phyloP scores from a whole-genome alignment of 2,888 invertebrate species.

The Rhingia campestris region DNA sequence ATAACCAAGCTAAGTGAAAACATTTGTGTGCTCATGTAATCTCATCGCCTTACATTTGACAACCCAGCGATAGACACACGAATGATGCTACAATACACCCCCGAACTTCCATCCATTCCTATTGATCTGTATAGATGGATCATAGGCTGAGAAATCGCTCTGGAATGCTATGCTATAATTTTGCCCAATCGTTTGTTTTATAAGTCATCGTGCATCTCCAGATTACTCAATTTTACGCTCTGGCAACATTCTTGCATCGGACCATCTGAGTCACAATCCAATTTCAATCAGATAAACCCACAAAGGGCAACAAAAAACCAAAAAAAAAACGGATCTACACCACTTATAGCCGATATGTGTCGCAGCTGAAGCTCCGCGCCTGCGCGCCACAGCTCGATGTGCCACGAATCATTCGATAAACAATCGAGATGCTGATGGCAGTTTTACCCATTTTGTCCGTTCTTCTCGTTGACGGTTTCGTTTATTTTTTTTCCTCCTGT shows the following conservation, averaged over 20 bases:
- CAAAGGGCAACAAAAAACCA: slow-evolving; percentile 8
- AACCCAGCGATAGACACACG: too few relatives aligned
- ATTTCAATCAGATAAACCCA: slow-evolving; percentile 66
- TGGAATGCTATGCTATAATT: too few relatives aligned
- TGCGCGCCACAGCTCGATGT: slow-evolving; percentile 21
- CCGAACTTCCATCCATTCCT: too few relatives aligned
- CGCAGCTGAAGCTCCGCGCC: slow-evolving; percentile 6
- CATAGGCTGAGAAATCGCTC: too few relatives aligned
- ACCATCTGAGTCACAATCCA: slow-evolving; percentile 49
- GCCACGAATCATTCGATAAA: slow-evolving; percentile 66
- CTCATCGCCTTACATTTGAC: too few relatives aligned
- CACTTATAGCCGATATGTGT: slow-evolving; percentile 23
- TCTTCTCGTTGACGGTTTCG: slow-evolving; percentile 6
- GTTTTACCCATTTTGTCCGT: slow-evolving; percentile 32
- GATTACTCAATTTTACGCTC: not conserved
- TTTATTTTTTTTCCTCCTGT: slow-evolving; percentile 31
- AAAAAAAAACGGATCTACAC: slow-evolving; percentile 19
- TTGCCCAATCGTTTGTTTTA: too few relatives aligned
- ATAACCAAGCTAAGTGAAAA: too few relatives aligned
- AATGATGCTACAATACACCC: too few relatives aligned
- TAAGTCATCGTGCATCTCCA: too few relatives aligned
- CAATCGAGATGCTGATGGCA: slow-evolving; percentile 65
- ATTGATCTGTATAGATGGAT: too few relatives aligned
- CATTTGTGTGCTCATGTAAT: too few relatives aligned
- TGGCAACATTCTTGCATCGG: slow-evolving; percentile 22